Percentiles rank a stretch among this genome's conserved stretches.
These are phyloP conservation scores for Muscicapa comitata DNA, from an alignment of 2,797 vertebrate species.

Conservation along the genomic window DNA sequence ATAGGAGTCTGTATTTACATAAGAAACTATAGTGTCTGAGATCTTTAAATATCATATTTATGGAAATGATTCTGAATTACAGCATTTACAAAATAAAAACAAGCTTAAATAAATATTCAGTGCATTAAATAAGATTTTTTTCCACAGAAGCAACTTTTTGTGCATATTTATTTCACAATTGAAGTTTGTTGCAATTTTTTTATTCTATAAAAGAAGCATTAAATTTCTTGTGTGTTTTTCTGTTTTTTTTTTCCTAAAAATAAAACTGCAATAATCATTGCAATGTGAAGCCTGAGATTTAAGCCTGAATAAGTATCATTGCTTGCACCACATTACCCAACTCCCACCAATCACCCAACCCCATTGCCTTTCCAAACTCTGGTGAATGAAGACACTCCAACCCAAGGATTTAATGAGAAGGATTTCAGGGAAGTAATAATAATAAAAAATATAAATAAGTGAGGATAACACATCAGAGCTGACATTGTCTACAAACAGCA, in stretches of 20 bases:
- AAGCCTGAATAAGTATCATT: slow-evolving; percentile 78
- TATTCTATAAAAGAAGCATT: slow-evolving; percentile 86
- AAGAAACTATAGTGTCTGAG: slow-evolving; percentile 86
- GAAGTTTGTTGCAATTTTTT: slow-evolving; percentile 56
- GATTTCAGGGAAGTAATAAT: not conserved
- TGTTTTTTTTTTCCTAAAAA: slow-evolving; percentile 69
- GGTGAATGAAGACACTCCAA: slow-evolving; percentile 6
- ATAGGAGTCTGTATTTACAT: slow-evolving; percentile 81
- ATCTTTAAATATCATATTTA: slow-evolving; percentile 81
- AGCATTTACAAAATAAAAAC: slow-evolving; percentile 93
- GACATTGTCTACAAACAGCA: slow-evolving; percentile 16
- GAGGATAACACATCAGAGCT: slow-evolving; percentile 3
- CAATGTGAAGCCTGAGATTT: slow-evolving; percentile 90
- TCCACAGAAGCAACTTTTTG: slow-evolving; percentile 78
- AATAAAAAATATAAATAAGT: not conserved
- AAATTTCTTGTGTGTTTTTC: slow-evolving; percentile 45
- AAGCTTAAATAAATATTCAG: slow-evolving; percentile 88
- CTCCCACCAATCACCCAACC: not conserved
- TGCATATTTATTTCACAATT: slow-evolving; percentile 74
- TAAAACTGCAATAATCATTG: slow-evolving; percentile 79
- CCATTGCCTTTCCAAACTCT: not conserved
- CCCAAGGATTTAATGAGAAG: not conserved
- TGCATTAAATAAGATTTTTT: slow-evolving; percentile 79
- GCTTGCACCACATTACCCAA: slow-evolving; percentile 35
- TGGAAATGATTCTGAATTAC: slow-evolving; percentile 79